Percentiles rank a stretch among this genome's conserved stretches.
Evolutionary conservation across 2,888 invertebrate genomes (phyloP).

Genomic region (Melipona beecheii): DNA sequence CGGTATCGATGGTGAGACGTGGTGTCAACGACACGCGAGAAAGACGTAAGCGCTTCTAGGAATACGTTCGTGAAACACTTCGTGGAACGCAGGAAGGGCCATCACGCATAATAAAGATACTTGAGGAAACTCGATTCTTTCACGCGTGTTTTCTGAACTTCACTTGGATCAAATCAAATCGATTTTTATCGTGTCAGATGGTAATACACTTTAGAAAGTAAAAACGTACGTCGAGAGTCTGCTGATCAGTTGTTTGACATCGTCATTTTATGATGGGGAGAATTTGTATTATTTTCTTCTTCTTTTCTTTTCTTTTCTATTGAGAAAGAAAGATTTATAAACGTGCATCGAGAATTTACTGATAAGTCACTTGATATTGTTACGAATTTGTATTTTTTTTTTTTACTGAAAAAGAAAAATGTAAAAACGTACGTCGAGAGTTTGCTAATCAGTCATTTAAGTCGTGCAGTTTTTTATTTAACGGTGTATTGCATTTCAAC

Average conservation of each 20-base stretch:
- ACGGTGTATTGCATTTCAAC: no score
- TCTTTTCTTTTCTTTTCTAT: no score
- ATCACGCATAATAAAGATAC: constrained; percentile 10
- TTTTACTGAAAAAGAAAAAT: no score
- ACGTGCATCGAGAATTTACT: neutral
- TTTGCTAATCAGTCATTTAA: neutral
- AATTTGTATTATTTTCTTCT: neutral
- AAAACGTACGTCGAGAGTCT: neutral
- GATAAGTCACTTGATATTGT: neutral
- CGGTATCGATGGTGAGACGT: constrained; percentile 66
- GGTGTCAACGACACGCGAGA: constrained; percentile 70
- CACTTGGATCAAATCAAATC: neutral
- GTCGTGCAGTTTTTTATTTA: no score
- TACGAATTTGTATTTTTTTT: neutral
- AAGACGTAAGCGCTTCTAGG: constrained; percentile 23
- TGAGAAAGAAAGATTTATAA: no score
- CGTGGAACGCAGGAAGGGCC: neutral
- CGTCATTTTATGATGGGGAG: neutral
- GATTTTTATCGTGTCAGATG: neutral
- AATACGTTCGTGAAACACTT: neutral
- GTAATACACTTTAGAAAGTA: neutral
- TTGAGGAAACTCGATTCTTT: neutral
- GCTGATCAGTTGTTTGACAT: neutral
- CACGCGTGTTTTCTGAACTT: neutral
- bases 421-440: neutral